Conservation (phyloP, 2,888 invertebrate species). For the Dynastes hyllus region DNA sequence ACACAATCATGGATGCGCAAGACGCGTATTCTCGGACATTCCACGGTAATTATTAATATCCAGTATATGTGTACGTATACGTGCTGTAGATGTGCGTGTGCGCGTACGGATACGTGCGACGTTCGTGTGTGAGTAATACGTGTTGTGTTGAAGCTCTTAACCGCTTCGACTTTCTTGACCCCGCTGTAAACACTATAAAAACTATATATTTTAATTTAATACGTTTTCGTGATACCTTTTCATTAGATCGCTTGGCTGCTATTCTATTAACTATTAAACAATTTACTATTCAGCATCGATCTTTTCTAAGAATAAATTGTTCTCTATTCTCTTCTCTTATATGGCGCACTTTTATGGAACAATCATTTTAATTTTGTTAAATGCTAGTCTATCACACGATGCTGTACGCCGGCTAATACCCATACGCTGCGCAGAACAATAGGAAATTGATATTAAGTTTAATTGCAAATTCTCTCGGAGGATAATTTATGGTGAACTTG, state of each 20-base stretch:
- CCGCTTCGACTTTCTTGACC: constrained; percentile 56
- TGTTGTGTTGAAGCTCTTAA: constrained; percentile 53
- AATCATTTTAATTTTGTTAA: constrained; percentile 37
- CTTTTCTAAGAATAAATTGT: constrained; percentile 44
- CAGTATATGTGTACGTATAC: constrained; percentile 54
- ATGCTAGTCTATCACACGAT: constrained; percentile 11
- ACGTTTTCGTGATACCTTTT: constrained; percentile 50
- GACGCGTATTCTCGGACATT: constrained; percentile 63
- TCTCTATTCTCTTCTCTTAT: constrained; percentile 7
- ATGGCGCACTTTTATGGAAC: constrained; percentile 9
- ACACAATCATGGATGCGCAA: constrained; percentile 69
- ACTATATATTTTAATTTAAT: constrained; percentile 52
- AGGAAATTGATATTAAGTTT: constrained; percentile 24
- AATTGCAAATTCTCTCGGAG: constrained; percentile 39
- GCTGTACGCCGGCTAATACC: constrained; percentile 19
- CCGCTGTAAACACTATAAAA: constrained; percentile 55
- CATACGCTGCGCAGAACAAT: constrained; percentile 30
- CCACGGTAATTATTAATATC: constrained; percentile 63
- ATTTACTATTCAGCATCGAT: constrained; percentile 47
- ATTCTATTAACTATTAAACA: constrained; percentile 47
- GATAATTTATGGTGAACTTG: constrained; percentile 27
- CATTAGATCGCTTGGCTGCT: constrained; percentile 44
- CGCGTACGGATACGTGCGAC: background rate
- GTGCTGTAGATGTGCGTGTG: constrained; percentile 25
- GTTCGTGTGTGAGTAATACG: constrained; percentile 26